Evolutionary conservation across 2,888 invertebrate genomes (phyloP), one percentile per base, ranked within the genome.

Genomic region (Baccha elongata): DNA sequence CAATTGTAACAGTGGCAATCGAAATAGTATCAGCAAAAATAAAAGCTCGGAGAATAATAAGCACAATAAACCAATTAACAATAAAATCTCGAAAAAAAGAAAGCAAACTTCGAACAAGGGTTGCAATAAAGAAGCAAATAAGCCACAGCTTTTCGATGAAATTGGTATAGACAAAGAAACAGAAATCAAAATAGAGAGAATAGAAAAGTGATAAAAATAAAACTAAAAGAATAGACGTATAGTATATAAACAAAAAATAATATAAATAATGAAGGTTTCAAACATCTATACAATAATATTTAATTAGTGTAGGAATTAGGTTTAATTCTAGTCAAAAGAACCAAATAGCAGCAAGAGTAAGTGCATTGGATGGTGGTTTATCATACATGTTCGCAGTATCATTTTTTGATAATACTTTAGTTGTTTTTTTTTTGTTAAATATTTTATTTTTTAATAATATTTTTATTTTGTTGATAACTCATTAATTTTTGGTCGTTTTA

Each of bases 151-250:
- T 19, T 87, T 87, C 29, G 87, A 89, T 75, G 86, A 68, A 8
- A 46, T 35, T 37, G 46, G 50, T 3, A 8, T 58, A 7, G 68
- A 69, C 15, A 37, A 40, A 7, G 35, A 86, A 17, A 88, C 88
- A 84, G 84, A 86, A 26, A 89, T 89, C 74, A 89, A 89, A 85
- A 48, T 88, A 75, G 89, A 89, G 86, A 86, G 87, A 62, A 79
- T 86, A 74, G 88, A 89, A 60, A 85, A 78, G 52, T 84, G 69
- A 75, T 62, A 52, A 10, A 40, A 35, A 8, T n/a, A 26, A 44
- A 42, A 15, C 15, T 10, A 44, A 40, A 50, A 6, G 7, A 52
- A 26, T 15, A 11, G 17, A 48, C 21, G 4, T 40, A 40, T 40
- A 26, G n/a, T n/a, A n/a, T n/a, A n/a, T n/a, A n/a, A n/a, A n/a